phyloP scores from a whole-genome alignment of 2,113 vertebrate genomes.

The Trochalopteron elliotii region DNA sequence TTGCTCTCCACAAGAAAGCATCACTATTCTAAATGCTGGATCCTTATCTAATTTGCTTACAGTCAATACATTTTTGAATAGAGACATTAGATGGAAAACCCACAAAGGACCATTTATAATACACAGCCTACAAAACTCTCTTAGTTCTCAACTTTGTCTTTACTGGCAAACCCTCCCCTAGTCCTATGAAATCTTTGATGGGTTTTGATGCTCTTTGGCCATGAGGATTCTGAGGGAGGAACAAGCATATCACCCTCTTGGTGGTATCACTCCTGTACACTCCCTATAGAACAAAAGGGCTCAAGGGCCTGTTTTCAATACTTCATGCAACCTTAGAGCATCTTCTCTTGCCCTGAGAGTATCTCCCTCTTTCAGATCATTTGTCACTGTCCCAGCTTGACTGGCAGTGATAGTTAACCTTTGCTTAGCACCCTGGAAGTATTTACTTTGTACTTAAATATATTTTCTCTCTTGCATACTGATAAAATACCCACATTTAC shows the following conservation, averaged over 20 bases:
- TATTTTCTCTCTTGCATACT: neutral
- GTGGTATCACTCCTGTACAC: neutral
- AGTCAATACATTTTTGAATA: neutral
- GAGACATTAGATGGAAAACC: neutral
- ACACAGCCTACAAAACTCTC: neutral
- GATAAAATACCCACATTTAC: slow-evolving; percentile 16
- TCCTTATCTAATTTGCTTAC: slow-evolving; percentile 11
- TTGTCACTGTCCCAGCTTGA: slow-evolving; percentile 10
- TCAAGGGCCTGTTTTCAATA: neutral
- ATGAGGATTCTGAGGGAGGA: neutral
- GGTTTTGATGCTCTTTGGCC: neutral
- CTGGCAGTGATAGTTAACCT: slow-evolving; percentile 5
- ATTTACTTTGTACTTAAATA: slow-evolving; percentile 18
- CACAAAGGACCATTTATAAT: neutral
- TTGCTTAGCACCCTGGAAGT: neutral
- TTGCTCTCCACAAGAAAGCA: neutral
- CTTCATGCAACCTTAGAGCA: neutral
- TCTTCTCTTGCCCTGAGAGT: neutral
- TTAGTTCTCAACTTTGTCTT: neutral
- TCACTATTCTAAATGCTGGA: neutral
- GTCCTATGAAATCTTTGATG: neutral
- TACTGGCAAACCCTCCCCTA: neutral
- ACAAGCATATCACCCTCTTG: neutral
- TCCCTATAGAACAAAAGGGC: neutral
- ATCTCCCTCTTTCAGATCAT: neutral